Conservation (phyloP, 2,888 invertebrate species). For the Anthophora plumipes region DNA sequence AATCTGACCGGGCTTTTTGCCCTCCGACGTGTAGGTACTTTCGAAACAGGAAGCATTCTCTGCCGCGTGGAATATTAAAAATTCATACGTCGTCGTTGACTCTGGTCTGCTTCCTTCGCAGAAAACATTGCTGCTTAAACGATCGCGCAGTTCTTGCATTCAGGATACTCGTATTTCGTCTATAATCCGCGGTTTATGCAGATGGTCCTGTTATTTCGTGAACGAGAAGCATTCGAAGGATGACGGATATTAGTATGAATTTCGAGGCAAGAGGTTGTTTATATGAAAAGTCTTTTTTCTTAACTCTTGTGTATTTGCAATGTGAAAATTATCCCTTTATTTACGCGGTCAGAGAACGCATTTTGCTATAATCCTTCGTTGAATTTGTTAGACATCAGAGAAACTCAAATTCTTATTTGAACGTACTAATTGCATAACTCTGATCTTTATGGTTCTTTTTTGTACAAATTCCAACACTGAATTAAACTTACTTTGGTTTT, state of each 20-base stretch:
- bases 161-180: background rate
- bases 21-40: background rate
- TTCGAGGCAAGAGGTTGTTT: too few species aligned
- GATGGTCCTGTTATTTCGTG: background rate
- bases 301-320: too few species aligned
- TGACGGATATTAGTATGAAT: background rate
- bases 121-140: background rate
- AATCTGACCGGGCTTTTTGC: constrained; percentile 19
- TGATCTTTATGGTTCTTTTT: too few species aligned
- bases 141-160: background rate
- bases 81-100: constrained; percentile 11
- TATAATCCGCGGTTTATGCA: background rate
- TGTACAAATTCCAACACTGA: too few species aligned
- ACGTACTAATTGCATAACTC: too few species aligned
- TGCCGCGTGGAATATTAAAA: background rate
- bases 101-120: constrained; percentile 18
- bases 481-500: too few species aligned
- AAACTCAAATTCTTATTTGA: too few species aligned
- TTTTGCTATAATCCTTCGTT: too few species aligned
- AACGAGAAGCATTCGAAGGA: background rate
- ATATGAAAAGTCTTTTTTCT: too few species aligned
- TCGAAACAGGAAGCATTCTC: constrained; percentile 18
- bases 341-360: too few species aligned
- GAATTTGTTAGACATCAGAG: too few species aligned
- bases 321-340: too few species aligned